These are phyloP conservation scores for Sebastiscus tertius DNA, from an alignment of 2,797 vertebrate species.

Conservation along the genomic window DNA sequence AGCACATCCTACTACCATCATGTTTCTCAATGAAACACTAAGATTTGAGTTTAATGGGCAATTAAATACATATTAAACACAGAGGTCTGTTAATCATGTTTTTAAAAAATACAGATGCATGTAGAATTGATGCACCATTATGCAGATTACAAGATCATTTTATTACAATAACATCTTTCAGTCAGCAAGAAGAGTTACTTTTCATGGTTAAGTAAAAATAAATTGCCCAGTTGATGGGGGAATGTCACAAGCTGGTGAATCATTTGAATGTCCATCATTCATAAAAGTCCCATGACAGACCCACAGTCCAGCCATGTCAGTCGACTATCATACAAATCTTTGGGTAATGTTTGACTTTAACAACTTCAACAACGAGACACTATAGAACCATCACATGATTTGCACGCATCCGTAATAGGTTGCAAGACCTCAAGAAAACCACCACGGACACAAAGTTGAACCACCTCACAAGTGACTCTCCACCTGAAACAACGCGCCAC, in stretches of 20 bases:
- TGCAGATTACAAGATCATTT: neutral
- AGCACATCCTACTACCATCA: neutral
- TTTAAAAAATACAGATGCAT: neutral
- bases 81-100: neutral
- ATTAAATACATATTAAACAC: neutral
- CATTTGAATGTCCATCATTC: conserved; percentile 13
- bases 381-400: conserved; percentile 59
- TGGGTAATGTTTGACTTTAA: conserved; percentile 77
- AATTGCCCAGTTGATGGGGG: neutral
- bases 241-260: neutral
- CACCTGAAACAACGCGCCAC: neutral
- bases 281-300: conserved; percentile 73
- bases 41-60: neutral
- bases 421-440: neutral
- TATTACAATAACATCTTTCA: neutral
- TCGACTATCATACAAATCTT: neutral
- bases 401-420: neutral
- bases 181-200: neutral
- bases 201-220: neutral
- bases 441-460: neutral
- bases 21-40: neutral
- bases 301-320: conserved; percentile 22
- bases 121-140: neutral
- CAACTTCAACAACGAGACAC: conserved; percentile 4
- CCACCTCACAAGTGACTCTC: neutral